These are phyloP conservation scores for Poeciliopsis retropinna DNA, from an alignment of 2,113 vertebrate genomes.

Conservation along the genomic window DNA sequence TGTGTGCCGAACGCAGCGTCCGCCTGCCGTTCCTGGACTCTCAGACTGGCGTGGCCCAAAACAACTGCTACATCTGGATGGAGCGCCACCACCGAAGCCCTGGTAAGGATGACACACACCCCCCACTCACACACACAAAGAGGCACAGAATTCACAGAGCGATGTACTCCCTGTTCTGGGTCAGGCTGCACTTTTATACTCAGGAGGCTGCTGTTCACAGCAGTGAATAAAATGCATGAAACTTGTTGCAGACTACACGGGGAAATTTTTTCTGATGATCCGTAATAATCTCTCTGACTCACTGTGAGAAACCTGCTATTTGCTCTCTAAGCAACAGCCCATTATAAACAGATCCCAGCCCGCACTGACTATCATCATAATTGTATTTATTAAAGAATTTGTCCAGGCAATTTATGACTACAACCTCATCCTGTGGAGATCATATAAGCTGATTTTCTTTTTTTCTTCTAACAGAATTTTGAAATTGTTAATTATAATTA, in stretches of 20 bases:
- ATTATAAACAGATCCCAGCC: no score
- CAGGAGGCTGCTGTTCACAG: background rate
- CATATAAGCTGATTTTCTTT: background rate
- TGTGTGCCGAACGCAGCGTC: constrained; percentile 95
- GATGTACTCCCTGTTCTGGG: background rate
- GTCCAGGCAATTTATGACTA: no score
- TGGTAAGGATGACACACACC: constrained; percentile 76
- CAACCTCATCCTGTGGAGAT: background rate
- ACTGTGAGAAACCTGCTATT: background rate
- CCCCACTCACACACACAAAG: constrained; percentile 5
- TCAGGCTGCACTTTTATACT: background rate
- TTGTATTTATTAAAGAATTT: no score
- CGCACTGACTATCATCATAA: no score
- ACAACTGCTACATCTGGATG: constrained; percentile 99
- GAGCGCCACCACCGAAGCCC: constrained; percentile 95
- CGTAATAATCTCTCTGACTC: background rate
- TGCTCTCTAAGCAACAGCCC: no score
- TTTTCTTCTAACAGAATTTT: no score
- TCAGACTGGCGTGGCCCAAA: constrained; percentile 95
- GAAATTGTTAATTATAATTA: no score
- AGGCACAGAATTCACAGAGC: background rate
- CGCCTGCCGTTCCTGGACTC: constrained; percentile 97
- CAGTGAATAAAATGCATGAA: background rate
- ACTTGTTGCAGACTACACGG: background rate
- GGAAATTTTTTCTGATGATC: background rate